phyloP scores from a whole-genome alignment of 2,113 vertebrate genomes.

The Marcusenius ussheri region DNA sequence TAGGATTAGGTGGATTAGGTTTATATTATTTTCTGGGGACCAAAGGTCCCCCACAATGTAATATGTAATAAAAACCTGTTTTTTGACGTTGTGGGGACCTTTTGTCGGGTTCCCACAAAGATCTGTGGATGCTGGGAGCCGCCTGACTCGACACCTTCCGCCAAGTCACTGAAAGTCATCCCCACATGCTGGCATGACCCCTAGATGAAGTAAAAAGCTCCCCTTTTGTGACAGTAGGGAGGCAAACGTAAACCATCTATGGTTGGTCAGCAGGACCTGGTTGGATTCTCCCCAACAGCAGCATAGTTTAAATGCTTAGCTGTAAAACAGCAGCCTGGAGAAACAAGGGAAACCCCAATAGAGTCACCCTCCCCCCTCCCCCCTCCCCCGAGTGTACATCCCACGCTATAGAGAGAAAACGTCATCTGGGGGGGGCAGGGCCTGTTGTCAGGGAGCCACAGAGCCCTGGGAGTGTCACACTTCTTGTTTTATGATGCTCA shows the following conservation, averaged over 20 bases:
- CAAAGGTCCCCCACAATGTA: too few relatives aligned
- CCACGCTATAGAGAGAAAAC: background rate
- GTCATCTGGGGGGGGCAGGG: background rate
- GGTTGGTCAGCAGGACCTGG: background rate
- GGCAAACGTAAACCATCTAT: background rate
- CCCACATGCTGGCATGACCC: background rate
- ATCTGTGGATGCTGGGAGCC: background rate
- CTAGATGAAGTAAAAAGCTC: background rate
- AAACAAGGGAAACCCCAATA: background rate
- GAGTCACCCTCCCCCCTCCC: background rate
- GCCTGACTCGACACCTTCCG: background rate
- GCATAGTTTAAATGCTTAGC: background rate
- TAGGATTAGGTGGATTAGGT: too few relatives aligned
- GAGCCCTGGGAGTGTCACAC: background rate
- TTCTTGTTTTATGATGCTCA: background rate
- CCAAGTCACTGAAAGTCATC: background rate
- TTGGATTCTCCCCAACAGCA: background rate
- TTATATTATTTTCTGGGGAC: too few relatives aligned
- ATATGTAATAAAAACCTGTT: too few relatives aligned
- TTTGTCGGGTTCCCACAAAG: too few relatives aligned
- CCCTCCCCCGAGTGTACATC: background rate
- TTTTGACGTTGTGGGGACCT: too few relatives aligned
- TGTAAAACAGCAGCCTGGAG: background rate
- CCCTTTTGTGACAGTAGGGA: background rate
- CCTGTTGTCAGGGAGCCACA: background rate